A percentile compares a stretch with the other conserved stretches of the same genome.
Evolutionary conservation across 2,888 invertebrate genomes (phyloP).

Genomic region (Venustoraphidia nigricollis): DNA sequence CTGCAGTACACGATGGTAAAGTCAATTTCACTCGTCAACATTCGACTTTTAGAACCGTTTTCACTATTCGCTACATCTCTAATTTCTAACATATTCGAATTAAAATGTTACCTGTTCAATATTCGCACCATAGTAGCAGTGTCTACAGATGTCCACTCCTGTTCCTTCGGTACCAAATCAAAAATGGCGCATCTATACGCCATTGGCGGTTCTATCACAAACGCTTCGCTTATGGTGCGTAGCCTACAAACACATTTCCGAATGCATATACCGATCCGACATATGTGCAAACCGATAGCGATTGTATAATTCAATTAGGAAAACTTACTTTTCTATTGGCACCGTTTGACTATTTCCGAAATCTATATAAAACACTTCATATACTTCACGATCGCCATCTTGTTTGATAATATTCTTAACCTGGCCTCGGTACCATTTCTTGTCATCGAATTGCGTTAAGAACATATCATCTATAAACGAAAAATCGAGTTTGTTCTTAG

Average conservation of each 20-base stretch:
- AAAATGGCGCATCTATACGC: constrained; percentile 42
- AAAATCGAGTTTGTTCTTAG: constrained; percentile 4
- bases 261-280: background rate
- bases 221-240: constrained; percentile 29
- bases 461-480: constrained; percentile 40
- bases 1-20: too few relatives aligned
- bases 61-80: too few relatives aligned
- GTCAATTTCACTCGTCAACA: too few relatives aligned
- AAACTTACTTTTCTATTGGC: constrained; percentile 31
- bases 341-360: constrained; percentile 39
- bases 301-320: background rate
- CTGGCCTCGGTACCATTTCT: constrained; percentile 51
- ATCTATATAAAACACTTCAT: constrained; percentile 46
- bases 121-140: constrained; percentile 39
- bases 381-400: constrained; percentile 20
- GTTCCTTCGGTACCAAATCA: constrained; percentile 34
- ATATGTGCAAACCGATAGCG: background rate
- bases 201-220: constrained; percentile 31
- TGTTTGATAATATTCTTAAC: constrained; percentile 24
- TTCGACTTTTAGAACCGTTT: too few relatives aligned
- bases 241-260: constrained; percentile 23
- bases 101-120: constrained; percentile 34
- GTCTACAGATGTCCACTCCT: constrained; percentile 37
- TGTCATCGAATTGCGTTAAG: constrained; percentile 38
- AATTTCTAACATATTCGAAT: too few relatives aligned